Percentiles rank a stretch among this genome's conserved stretches.
Evolutionary conservation across 2,797 vertebrate genomes (phyloP).

Genomic region (Margarornis squamiger): DNA sequence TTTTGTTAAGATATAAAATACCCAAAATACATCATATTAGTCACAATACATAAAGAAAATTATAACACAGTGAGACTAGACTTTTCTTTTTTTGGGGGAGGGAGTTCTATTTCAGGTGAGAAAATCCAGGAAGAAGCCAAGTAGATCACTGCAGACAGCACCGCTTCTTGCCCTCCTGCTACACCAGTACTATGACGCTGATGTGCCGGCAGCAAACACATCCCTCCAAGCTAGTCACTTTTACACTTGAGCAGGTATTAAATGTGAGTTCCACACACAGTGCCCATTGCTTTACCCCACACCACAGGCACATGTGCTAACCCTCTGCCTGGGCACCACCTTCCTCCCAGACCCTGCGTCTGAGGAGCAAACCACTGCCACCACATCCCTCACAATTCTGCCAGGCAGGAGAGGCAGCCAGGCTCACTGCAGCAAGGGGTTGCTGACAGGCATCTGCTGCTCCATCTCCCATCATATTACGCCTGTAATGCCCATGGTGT

Average conservation of each 20-base stretch:
- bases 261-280: background rate
- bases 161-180: background rate
- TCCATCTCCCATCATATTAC: background rate
- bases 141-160: background rate
- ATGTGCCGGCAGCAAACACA: background rate
- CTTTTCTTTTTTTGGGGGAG: rapidly evolving
- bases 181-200: background rate
- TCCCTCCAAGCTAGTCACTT: background rate
- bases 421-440: rapidly evolving
- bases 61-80: background rate
- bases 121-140: background rate
- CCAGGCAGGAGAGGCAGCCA: background rate
- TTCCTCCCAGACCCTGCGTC: background rate
- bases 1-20: background rate
- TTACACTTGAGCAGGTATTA: background rate
- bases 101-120: background rate
- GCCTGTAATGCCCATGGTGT: rapidly evolving
- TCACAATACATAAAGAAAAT: background rate
- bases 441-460: background rate
- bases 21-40: background rate
- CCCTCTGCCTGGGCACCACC: background rate
- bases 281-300: background rate
- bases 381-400: background rate
- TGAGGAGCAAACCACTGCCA: background rate
- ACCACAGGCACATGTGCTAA: background rate